phyloP scores from a whole-genome alignment of 2,113 vertebrate genomes.

The Bufo bufo region DNA sequence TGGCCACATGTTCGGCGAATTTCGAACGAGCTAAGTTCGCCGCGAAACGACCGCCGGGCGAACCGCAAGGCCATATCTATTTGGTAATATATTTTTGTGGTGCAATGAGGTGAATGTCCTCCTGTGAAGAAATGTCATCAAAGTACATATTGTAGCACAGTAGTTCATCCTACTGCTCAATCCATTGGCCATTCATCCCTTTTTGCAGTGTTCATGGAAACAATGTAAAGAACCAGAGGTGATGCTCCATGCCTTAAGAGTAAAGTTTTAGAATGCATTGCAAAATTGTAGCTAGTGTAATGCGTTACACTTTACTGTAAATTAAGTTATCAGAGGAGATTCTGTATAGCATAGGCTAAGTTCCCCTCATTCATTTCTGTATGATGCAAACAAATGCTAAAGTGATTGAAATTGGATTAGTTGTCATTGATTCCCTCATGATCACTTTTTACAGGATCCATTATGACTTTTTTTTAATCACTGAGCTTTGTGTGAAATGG shows the following conservation, averaged over 20 bases:
- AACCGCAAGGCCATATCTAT: too few relatives aligned
- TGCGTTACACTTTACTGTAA: neutral
- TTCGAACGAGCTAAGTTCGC: too few relatives aligned
- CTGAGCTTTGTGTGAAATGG: neutral
- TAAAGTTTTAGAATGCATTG: neutral
- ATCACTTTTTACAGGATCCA: too few relatives aligned
- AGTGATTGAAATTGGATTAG: neutral
- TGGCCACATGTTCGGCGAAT: too few relatives aligned
- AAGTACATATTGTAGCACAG: neutral
- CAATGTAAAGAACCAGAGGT: neutral
- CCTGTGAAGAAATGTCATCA: neutral
- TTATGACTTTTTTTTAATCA: neutral
- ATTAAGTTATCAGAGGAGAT: neutral
- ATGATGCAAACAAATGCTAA: neutral
- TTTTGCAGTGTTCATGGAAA: neutral
- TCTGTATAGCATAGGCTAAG: neutral
- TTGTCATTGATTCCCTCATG: neutral
- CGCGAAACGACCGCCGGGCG: too few relatives aligned
- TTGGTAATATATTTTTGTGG: neutral
- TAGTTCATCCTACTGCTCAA: neutral
- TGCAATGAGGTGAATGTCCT: neutral
- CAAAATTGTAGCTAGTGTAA: neutral
- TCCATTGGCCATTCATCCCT: neutral
- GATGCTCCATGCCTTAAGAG: neutral
- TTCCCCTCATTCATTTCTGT: neutral